Base-by-base conservation (phyloP, 1,140 invertebrate genomes). In the Rhynchophorus ferrugineus region DNA sequence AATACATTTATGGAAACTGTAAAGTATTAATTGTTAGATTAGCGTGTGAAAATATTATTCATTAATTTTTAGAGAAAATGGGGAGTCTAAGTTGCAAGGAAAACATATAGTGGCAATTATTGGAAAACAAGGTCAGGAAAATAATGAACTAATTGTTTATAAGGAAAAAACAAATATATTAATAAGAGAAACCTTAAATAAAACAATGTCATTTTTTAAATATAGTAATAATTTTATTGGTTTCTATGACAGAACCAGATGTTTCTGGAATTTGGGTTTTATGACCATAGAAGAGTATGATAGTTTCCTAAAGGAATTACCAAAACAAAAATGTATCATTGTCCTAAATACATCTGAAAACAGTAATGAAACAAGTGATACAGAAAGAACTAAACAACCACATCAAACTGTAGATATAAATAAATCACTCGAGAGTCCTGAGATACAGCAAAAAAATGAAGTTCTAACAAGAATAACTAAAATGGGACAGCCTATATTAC, bases 401-500 rank as follows among this genome's bases (percentile, higher is more conserved):
- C n/a, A n/a, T n/a, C n/a, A n/a, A n/a, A n/a, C n/a, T n/a, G n/a
- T n/a, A n/a, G n/a, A n/a, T n/a, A n/a, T n/a, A n/a, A n/a, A n/a
- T n/a, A n/a, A n/a, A n/a, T n/a, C n/a, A n/a, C n/a, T n/a, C n/a
- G 8, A 22, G 9, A 37, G 37, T 35, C 11, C 18, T n/a, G 24
- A 49, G 21, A 14, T 13, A 3, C 6, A 21, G 41, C 45, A 18
- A 56, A 56, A 41, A 39, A 33, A 16, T n/a, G 18, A 50, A 21
- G 45, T 56, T 16, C 13, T 56, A 3, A 44, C 45, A 3, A 49
- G 39, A 39, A 49, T 55, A 8, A 55, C 53, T n/a, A 55, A 55
- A 44, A 22, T 49, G 18, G 53, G 53, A 8, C 53, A 55, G 11
- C 41, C 16, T 14, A 49, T 55, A 37, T 37, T 55, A 29, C 53